Base-by-base conservation (phyloP, 1,140 invertebrate genomes). In the Lanistes nyassanus region DNA sequence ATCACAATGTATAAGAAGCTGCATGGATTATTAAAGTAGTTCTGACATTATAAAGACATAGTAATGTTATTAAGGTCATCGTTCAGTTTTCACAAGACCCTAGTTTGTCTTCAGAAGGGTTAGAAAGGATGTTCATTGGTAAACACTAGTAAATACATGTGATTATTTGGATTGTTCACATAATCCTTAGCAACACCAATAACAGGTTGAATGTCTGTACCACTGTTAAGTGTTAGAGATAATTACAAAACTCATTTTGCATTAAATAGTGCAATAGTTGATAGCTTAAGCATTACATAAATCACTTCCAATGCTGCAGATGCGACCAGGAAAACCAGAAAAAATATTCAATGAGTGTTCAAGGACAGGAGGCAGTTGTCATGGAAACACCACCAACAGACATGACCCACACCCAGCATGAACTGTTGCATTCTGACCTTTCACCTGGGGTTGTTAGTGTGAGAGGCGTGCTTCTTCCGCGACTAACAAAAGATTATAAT, bases 381-480 rank as follows among this genome's bases (percentile, higher is more conserved):
- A 11, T 74, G 26, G 36, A 55, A 29, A 37, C 68, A 3, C 53
- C 36, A 39, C 55, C 21, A 26, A 58, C 75, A 65, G 58, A 34
- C 39, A 66, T 67, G 66, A 65, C 31, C 34, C 42, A 73, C 70
- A 77, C 72, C 23, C 26, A 31, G 1, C 72, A 77, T 13, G 39
- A 47, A 31, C 31, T 81, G 0, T 51, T 65, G 11, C 42, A 58
- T 0, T 21, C 67, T 34, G 81, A 82, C 58, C 68, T 81, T 3
- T 74, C 75, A 47, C 37, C 65, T n/a, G 69, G 39, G 53, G 79
- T 83, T 21, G 80, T 81, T 53, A 75, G 74, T 31, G 79, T 83
- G 36, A 77, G 77, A 34, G 82, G 80, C 1, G 76, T 83, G 7
- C 64, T 83, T 29, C 60, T 83, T 36, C 80, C 79, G 5, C 77